phyloP scores from a whole-genome alignment of 2,797 vertebrate species.

The Liparis tanakae region DNA sequence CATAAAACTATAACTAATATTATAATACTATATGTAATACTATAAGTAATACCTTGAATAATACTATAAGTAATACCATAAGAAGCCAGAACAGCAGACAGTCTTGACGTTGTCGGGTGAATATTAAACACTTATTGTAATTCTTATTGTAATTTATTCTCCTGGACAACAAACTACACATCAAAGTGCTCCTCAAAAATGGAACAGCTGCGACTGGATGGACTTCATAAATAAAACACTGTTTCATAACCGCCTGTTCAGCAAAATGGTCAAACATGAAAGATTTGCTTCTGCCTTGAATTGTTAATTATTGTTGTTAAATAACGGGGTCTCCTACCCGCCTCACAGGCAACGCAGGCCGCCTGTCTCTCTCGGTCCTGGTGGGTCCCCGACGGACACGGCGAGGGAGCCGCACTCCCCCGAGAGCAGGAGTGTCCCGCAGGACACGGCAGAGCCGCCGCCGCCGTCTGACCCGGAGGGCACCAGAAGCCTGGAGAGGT shows the following conservation, averaged over 20 bases:
- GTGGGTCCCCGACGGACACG: slow-evolving; percentile 82
- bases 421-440: slow-evolving; percentile 81
- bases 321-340: slow-evolving; percentile 69
- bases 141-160: not conserved
- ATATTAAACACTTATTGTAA: not conserved
- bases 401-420: slow-evolving; percentile 78
- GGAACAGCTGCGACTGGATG: not conserved
- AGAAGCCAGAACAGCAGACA: too few relatives aligned
- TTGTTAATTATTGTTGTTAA: not conserved
- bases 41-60: too few relatives aligned
- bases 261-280: not conserved
- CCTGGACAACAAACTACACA: not conserved
- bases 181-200: slow-evolving; percentile 23
- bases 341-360: slow-evolving; percentile 78
- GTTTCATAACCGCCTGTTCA: slow-evolving; percentile 13
- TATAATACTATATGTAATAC: too few relatives aligned
- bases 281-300: slow-evolving; percentile 2
- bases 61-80: too few relatives aligned
- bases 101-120: too few relatives aligned
- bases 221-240: slow-evolving; percentile 6
- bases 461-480: slow-evolving; percentile 78
- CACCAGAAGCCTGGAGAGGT: slow-evolving; percentile 85
- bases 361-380: slow-evolving; percentile 81
- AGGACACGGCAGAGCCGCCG: slow-evolving; percentile 80
- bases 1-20: too few relatives aligned